Evolutionary conservation across 1,140 invertebrate species (phyloP).

Genomic region (Drosophila setifemur): DNA sequence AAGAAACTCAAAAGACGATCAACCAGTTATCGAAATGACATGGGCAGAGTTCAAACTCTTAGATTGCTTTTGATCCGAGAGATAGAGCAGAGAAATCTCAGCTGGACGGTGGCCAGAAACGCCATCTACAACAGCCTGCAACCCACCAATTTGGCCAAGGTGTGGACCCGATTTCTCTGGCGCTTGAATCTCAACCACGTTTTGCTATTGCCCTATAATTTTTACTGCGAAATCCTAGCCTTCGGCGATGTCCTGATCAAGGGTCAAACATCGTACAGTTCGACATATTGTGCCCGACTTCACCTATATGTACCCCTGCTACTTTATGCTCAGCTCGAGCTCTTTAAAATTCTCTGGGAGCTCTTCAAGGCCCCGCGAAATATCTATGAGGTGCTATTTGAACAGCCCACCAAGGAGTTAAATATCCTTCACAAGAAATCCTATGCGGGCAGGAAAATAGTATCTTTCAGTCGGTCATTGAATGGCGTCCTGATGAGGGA

Average conservation of each 20-base stretch:
- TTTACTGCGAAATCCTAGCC: slow-evolving; percentile 82
- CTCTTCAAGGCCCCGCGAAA: slow-evolving; percentile 84
- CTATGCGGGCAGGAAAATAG: slow-evolving; percentile 89
- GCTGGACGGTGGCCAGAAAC: slow-evolving; percentile 58
- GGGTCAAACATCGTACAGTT: slow-evolving; percentile 75
- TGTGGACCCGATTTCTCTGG: slow-evolving; percentile 68
- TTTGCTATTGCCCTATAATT: slow-evolving; percentile 78
- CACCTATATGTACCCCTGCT: slow-evolving; percentile 85
- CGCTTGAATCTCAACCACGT: slow-evolving; percentile 70
- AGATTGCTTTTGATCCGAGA: slow-evolving; percentile 82
- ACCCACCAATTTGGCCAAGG: slow-evolving; percentile 79
- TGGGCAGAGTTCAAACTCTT: slow-evolving; percentile 46
- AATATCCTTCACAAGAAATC: slow-evolving; percentile 87
- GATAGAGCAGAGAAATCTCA: slow-evolving; percentile 70
- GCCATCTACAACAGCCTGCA: slow-evolving; percentile 81
- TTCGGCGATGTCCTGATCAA: slow-evolving; percentile 73
- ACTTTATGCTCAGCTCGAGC: slow-evolving; percentile 84
- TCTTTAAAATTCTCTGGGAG: slow-evolving; percentile 84
- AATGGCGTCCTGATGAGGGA: slow-evolving; percentile 82
- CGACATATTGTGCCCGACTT: slow-evolving; percentile 82
- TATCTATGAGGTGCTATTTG: slow-evolving; percentile 85
- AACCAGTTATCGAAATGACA: slow-evolving; percentile 25
- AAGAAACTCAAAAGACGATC: slow-evolving; percentile 50
- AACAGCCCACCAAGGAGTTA: slow-evolving; percentile 82
- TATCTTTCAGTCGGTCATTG: slow-evolving; percentile 89